A percentile compares a stretch with the other conserved stretches of the same genome.
Evolutionary conservation across 2,797 vertebrate genomes (phyloP).

Genomic region (Pseudochirops cupreus): DNA sequence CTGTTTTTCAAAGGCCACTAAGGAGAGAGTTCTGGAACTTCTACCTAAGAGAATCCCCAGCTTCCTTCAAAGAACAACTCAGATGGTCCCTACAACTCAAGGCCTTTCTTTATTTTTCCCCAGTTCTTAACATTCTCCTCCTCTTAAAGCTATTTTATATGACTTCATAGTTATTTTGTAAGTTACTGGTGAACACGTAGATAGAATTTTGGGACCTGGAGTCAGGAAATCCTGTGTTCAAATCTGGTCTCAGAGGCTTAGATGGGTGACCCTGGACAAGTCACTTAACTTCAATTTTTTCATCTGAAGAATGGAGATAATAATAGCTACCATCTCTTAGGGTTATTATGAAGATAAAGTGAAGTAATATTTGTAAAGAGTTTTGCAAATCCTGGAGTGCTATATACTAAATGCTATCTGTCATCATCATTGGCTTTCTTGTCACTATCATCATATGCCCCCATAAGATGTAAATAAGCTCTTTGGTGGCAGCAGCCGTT

Average conservation of each 20-base stretch:
- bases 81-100: not conserved
- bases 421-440: not conserved
- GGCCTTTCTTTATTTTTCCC: not conserved
- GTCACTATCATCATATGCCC: not conserved
- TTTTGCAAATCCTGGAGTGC: rapidly evolving
- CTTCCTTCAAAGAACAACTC: not conserved
- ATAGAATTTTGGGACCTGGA: not conserved
- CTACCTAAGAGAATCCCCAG: not conserved
- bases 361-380: not conserved
- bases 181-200: not conserved
- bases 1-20: not conserved
- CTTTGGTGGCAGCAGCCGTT: not conserved
- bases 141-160: not conserved
- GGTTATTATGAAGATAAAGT: not conserved
- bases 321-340: not conserved
- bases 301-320: rapidly evolving
- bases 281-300: not conserved
- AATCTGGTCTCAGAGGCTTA: not conserved
- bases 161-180: not conserved
- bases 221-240: not conserved
- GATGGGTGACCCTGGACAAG: rapidly evolving
- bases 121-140: not conserved
- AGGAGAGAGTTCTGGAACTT: not conserved
- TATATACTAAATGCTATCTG: not conserved
- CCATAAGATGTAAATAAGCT: not conserved